phyloP scores from a whole-genome alignment of 2,113 vertebrate genomes.

The Smithornis capensis region DNA sequence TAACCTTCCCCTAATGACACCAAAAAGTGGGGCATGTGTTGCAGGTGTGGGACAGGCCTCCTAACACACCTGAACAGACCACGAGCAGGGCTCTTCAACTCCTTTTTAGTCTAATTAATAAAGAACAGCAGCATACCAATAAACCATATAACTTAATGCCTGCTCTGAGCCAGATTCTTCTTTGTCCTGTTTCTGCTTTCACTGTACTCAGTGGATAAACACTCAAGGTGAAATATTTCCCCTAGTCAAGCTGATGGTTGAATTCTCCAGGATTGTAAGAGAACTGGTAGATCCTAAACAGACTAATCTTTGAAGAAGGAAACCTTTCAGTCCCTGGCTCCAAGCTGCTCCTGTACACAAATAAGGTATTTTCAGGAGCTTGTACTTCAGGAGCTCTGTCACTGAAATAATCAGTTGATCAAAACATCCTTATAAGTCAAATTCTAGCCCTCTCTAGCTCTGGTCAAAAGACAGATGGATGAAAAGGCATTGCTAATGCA shows the following conservation, averaged over 20 bases:
- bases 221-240: neutral
- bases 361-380: constrained; percentile 36
- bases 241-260: neutral
- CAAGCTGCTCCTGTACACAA: constrained; percentile 20
- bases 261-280: neutral
- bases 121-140: neutral
- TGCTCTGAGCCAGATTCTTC: constrained; percentile 9
- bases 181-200: neutral
- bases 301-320: constrained; percentile 7
- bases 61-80: neutral
- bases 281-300: neutral
- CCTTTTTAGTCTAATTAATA: neutral
- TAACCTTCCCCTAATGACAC: neutral
- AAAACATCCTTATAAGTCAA: constrained; percentile 55
- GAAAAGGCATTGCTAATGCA: constrained; percentile 59
- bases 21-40: rapidly evolving
- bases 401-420: constrained; percentile 44
- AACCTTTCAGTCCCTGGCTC: constrained; percentile 6
- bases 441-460: constrained; percentile 38
- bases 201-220: neutral
- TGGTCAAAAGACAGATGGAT: constrained; percentile 62
- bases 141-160: neutral
- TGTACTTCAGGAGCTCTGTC: constrained; percentile 34
- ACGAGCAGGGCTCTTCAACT: neutral
- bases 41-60: neutral